Base-by-base conservation (phyloP, 2,113 vertebrate genomes). In the Amazona vittata region DNA sequence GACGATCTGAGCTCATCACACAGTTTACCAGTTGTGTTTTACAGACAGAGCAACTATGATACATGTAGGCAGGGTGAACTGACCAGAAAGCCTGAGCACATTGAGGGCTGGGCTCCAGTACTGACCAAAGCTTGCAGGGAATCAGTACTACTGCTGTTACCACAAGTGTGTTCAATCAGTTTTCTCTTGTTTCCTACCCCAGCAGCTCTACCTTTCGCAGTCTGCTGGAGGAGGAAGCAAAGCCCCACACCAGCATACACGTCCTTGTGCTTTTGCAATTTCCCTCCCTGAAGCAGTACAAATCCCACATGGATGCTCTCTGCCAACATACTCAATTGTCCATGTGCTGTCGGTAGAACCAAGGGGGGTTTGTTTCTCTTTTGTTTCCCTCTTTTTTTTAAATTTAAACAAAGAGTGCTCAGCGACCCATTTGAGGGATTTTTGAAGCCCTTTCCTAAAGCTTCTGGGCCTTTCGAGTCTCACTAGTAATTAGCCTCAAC, bases 71-170 rank as follows among this genome's bases (percentile, higher is more conserved):
- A 86, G 22, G 10, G 37, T 44, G 55, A 92, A 59, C 35, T 52
- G 71, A 80, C 60, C 52, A 55, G 64, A 46, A 70, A 15, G 31
- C 17, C 44, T n/a, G 37, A 74, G 43, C 2, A 1, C 14, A 1
- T 9, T 24, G 47, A 91, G 79, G 93, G 88, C 47, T 83, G 64
- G 85, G 79, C 85, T 94, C 79, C 78, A 91, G 90, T n/a, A 55
- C 49, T 0, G 2, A n/a, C 46, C 47, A 79, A 81, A 89, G 65
- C 73, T 83, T 64, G 63, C 33, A 80, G 29, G 29, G 29, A 68
- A 55, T 68, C 22, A 83, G 39, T 55, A 39, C 77, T 78, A 24
- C 13, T 3, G 6, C n/a, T 52, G 47, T 39, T 79, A 31, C 75
- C 44, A 9, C 12, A 4, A 43, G 47, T 65, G 35, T 35, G 41